A percentile compares a stretch with the other conserved stretches of the same genome.
phyloP scores from a whole-genome alignment of 2,888 invertebrate genomes.

The Coenonympha glycerion region DNA sequence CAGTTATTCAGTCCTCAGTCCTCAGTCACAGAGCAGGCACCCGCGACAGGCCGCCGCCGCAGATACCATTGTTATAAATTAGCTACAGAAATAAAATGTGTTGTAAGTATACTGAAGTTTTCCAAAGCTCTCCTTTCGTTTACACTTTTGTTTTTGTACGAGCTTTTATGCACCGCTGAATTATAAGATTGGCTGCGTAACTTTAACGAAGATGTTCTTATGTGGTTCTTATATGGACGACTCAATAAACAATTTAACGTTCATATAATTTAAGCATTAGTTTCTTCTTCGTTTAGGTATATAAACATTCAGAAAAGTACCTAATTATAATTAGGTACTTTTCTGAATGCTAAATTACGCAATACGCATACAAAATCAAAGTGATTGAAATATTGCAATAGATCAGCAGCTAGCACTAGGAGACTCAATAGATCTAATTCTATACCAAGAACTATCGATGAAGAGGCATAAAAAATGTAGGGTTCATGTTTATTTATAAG shows the following conservation, averaged over 20 bases:
- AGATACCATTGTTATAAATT: slow-evolving; percentile 52
- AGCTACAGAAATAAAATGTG: slow-evolving; percentile 57
- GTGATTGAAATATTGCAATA: too few species aligned
- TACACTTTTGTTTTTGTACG: slow-evolving; percentile 8
- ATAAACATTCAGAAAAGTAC: too few species aligned
- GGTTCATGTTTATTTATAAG: slow-evolving; percentile 27
- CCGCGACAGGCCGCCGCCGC: slow-evolving; percentile 35
- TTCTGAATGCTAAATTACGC: too few species aligned
- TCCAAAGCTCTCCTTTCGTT: slow-evolving; percentile 29
- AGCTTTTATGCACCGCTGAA: slow-evolving; percentile 6
- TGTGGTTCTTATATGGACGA: too few species aligned
- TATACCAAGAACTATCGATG: neutral
- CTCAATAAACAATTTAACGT: too few species aligned
- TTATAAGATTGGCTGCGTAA: slow-evolving; percentile 5
- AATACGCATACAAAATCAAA: too few species aligned
- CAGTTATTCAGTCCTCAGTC: too few species aligned
- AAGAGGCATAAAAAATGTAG: slow-evolving; percentile 10
- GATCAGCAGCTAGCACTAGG: too few species aligned
- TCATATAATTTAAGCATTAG: too few species aligned
- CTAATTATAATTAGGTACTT: too few species aligned
- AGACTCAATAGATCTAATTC: neutral
- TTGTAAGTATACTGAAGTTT: slow-evolving; percentile 34
- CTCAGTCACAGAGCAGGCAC: slow-evolving; percentile 16
- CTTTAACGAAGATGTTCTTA: neutral
- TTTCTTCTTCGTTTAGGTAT: too few species aligned